Conservation (phyloP, 2,888 invertebrate species). For the Eueremaeus valkanovi region DNA sequence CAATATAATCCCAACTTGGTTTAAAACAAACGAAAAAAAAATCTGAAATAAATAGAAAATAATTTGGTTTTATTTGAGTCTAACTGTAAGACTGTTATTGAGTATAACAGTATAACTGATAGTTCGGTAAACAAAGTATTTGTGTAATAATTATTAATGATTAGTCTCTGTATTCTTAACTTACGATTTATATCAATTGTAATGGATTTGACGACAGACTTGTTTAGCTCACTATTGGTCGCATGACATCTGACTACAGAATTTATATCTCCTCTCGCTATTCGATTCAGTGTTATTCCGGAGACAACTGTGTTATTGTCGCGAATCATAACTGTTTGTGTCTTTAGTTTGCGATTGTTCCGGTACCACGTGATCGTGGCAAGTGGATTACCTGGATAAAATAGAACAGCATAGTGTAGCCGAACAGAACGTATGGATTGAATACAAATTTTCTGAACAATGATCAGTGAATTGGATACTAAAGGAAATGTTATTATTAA, state of each 20-base stretch:
- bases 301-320: constrained; percentile 20
- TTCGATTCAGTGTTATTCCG: not conserved
- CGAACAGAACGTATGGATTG: too few relatives aligned
- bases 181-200: constrained; percentile 42
- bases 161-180: constrained; percentile 9
- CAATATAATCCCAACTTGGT: too few relatives aligned
- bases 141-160: not conserved
- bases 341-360: constrained; percentile 34
- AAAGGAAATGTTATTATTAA: too few relatives aligned
- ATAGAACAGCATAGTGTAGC: too few relatives aligned
- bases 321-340: constrained; percentile 23
- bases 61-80: too few relatives aligned
- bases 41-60: too few relatives aligned
- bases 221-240: constrained; percentile 10
- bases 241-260: constrained; percentile 40
- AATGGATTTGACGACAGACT: constrained; percentile 34
- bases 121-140: too few relatives aligned
- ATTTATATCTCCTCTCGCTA: constrained; percentile 35
- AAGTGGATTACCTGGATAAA: constrained; percentile 39
- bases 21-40: too few relatives aligned
- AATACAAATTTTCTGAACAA: too few relatives aligned
- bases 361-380: constrained; percentile 38
- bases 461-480: too few relatives aligned
- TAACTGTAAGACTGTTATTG: too few relatives aligned
- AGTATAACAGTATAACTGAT: too few relatives aligned